Evolutionary conservation across 2,797 vertebrate genomes (phyloP).

Genomic region (Macropus fuliginosus): DNA sequence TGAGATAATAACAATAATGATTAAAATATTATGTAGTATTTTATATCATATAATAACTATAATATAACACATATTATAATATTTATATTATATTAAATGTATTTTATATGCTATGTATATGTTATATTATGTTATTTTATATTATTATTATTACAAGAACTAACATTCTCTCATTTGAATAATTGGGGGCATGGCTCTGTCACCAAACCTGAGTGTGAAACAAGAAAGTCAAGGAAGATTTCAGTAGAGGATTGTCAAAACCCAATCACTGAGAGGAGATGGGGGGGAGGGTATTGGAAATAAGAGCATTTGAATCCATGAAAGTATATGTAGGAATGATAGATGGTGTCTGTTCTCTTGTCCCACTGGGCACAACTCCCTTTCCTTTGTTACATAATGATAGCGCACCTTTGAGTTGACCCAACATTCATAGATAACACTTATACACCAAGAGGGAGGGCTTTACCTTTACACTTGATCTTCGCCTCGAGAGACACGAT

Average conservation of each 20-base stretch:
- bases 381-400: background rate
- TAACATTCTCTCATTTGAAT: background rate
- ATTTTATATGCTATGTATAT: too few relatives aligned
- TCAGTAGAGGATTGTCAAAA: background rate
- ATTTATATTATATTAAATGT: background rate
- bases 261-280: background rate
- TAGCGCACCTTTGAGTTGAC: background rate
- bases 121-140: background rate
- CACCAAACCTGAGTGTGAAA: fast-evolving
- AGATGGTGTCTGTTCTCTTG: background rate
- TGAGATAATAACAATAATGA: constrained; percentile 2
- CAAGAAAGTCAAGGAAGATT: background rate
- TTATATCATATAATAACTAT: background rate
- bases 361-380: background rate
- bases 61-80: background rate
- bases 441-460: background rate
- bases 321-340: background rate
- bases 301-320: background rate
- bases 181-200: background rate
- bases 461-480: background rate
- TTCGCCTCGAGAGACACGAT: background rate
- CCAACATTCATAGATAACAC: background rate
- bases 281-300: background rate
- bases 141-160: background rate
- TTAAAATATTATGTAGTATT: background rate